A percentile compares a stretch with the other conserved stretches of the same genome.
Conservation (phyloP, 2,797 vertebrate genomes). For the Cyclopterus lumpus region DNA sequence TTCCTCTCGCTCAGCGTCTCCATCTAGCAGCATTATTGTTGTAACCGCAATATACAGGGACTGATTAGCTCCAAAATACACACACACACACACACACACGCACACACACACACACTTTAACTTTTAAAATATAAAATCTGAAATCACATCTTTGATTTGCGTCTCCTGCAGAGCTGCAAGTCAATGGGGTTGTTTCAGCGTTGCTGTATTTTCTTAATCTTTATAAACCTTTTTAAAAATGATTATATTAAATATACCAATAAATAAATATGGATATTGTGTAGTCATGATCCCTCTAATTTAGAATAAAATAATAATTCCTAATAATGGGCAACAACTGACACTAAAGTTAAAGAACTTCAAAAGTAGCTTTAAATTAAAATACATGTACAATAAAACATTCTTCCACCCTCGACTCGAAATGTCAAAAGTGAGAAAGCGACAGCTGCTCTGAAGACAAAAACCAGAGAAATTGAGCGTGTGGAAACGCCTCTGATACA, state of each 20-base stretch:
- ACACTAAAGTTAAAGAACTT: too few species aligned
- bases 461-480: too few species aligned
- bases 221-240: not conserved
- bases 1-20: not conserved
- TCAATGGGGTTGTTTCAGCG: not conserved
- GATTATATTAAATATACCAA: not conserved
- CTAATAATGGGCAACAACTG: not conserved
- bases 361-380: too few species aligned
- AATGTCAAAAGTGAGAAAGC: too few species aligned
- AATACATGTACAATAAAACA: too few species aligned
- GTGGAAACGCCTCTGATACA: too few species aligned
- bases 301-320: not conserved
- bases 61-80: not conserved
- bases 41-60: not conserved
- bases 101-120: not conserved
- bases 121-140: conserved; percentile 1
- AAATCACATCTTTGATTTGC: too few species aligned
- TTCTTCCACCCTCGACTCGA: too few species aligned
- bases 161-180: not conserved
- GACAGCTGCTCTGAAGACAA: too few species aligned
- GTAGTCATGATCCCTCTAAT: not conserved
- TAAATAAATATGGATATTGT: not conserved
- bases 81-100: too few species aligned
- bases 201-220: not conserved
- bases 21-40: not conserved